Evolutionary conservation across 2,888 invertebrate genomes (phyloP).

Genomic region (Lasioglossum villosulum): DNA sequence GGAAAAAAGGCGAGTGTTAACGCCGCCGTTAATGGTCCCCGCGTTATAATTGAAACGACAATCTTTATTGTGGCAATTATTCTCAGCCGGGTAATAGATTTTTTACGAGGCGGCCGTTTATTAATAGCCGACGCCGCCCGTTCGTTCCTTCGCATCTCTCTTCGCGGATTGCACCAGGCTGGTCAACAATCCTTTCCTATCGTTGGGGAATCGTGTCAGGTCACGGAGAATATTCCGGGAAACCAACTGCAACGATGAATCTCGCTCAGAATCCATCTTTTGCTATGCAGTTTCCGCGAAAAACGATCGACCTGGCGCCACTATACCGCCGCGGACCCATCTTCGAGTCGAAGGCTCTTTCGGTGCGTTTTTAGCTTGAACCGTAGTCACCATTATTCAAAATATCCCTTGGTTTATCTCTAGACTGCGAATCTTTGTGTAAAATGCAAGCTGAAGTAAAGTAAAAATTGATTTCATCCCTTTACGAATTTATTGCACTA

Average conservation of each 20-base stretch:
- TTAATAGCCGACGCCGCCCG: constrained; percentile 50
- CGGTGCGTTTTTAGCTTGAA: neutral
- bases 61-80: constrained; percentile 63
- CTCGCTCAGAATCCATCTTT: neutral
- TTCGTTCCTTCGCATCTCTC: constrained; percentile 15
- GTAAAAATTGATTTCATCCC: too few relatives aligned
- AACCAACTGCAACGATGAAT: neutral
- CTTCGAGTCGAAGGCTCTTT: neutral
- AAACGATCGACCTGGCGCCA: neutral
- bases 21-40: constrained; percentile 48
- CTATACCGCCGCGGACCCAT: neutral
- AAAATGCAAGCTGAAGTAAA: neutral
- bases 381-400: too few relatives aligned
- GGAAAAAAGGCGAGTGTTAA: constrained; percentile 33
- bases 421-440: neutral
- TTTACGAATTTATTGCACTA: too few relatives aligned
- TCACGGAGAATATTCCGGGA: constrained; percentile 44
- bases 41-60: constrained; percentile 62
- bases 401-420: too few relatives aligned
- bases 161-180: constrained; percentile 15
- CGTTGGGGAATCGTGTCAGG: constrained; percentile 59
- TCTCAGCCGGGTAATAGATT: constrained; percentile 46
- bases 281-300: constrained; percentile 16
- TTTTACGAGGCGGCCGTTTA: constrained; percentile 48
- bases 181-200: constrained; percentile 60